Evolutionary conservation across 2,888 invertebrate genomes (phyloP).

Genomic region (Patella caerulea): DNA sequence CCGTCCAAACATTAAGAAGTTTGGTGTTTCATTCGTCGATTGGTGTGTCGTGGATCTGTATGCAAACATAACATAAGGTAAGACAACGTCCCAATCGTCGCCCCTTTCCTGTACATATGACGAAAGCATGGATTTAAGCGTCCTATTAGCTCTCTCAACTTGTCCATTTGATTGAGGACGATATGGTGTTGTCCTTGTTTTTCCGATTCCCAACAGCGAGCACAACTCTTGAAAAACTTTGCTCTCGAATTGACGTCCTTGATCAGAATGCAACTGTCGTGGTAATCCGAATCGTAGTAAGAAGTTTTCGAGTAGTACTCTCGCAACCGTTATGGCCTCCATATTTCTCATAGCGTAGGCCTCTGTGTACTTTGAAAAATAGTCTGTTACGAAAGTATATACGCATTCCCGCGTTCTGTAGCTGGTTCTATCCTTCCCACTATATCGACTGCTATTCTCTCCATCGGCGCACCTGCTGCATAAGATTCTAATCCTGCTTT

Average conservation of each 20-base stretch:
- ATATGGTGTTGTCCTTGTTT: slow-evolving; percentile 33
- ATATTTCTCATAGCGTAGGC: slow-evolving; percentile 30
- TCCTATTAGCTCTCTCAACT: slow-evolving; percentile 35
- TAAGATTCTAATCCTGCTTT: background rate
- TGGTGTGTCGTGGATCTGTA: slow-evolving; percentile 30
- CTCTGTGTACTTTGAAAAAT: slow-evolving; percentile 40
- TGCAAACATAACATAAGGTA: slow-evolving; percentile 29
- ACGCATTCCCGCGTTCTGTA: slow-evolving; percentile 28
- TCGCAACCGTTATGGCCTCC: slow-evolving; percentile 34
- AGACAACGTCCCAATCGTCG: slow-evolving; percentile 32
- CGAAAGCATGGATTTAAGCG: slow-evolving; percentile 30
- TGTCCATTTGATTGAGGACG: slow-evolving; percentile 36
- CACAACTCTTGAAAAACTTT: no score
- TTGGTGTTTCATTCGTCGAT: slow-evolving; percentile 25
- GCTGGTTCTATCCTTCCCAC: slow-evolving; percentile 29
- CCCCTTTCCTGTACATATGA: slow-evolving; percentile 27
- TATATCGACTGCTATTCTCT: slow-evolving; percentile 32
- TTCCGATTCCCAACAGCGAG: no score
- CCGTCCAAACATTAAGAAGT: slow-evolving; percentile 26
- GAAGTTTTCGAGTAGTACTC: slow-evolving; percentile 27
- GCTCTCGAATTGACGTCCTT: no score
- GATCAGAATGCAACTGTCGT: slow-evolving; percentile 21
- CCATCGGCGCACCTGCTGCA: slow-evolving; percentile 26
- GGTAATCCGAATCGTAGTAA: slow-evolving; percentile 32
- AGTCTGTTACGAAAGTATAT: slow-evolving; percentile 35